These are phyloP conservation scores for Lutjanus erythropterus DNA, from an alignment of 2,113 vertebrate species.

Conservation along the genomic window DNA sequence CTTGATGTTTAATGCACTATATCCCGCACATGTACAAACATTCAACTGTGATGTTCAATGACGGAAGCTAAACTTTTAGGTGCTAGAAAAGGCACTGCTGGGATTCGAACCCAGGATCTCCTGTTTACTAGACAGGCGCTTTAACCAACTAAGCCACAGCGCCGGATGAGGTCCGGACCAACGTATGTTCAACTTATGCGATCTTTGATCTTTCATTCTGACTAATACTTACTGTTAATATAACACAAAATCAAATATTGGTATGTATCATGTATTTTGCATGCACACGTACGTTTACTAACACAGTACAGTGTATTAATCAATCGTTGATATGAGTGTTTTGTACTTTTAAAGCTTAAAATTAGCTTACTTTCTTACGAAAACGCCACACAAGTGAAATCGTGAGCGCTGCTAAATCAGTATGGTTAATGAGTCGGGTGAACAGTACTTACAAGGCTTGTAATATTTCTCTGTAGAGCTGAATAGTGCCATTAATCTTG, in stretches of 20 bases:
- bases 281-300: not conserved
- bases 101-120: slow-evolving; percentile 83
- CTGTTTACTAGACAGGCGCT: slow-evolving; percentile 86
- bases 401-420: not conserved
- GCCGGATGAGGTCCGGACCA: accelerated
- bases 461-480: slow-evolving; percentile 67
- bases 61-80: accelerated
- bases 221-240: no score
- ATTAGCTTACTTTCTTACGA: not conserved
- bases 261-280: not conserved
- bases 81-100: slow-evolving; percentile 79
- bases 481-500: slow-evolving; percentile 64
- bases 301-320: not conserved
- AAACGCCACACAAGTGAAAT: not conserved
- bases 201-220: no score
- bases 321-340: no score
- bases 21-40: not conserved
- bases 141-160: slow-evolving; percentile 85
- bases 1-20: not conserved
- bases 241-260: not conserved
- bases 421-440: accelerated
- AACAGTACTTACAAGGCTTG: slow-evolving; percentile 73
- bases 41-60: not conserved
- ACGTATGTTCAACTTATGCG: accelerated
- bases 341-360: not conserved